Evolutionary conservation across 2,888 invertebrate species (phyloP).

Genomic region (Noctua janthe): DNA sequence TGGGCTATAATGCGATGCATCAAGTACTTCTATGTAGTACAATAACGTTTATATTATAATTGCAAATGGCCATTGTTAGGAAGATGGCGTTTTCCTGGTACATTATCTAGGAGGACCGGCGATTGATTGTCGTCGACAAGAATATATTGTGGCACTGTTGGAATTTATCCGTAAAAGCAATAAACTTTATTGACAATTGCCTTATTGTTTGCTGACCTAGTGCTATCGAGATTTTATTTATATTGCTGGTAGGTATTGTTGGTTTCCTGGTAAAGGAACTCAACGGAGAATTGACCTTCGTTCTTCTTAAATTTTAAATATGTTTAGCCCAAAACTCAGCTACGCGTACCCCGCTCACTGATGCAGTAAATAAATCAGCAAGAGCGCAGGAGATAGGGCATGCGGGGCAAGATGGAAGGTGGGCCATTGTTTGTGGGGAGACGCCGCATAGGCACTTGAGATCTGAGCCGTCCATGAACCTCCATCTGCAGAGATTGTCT

Average conservation of each 20-base stretch:
- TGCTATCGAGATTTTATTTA: slow-evolving; percentile 21
- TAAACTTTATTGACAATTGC: slow-evolving; percentile 21
- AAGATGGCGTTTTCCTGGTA: slow-evolving; percentile 60
- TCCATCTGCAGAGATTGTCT: too few species aligned
- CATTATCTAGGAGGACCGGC: slow-evolving; percentile 43
- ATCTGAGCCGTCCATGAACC: too few species aligned
- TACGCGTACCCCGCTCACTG: too few species aligned
- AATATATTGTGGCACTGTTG: slow-evolving; percentile 50
- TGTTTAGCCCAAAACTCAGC: too few species aligned
- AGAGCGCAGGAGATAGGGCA: too few species aligned
- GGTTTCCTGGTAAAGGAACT: neutral
- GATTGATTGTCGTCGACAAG: slow-evolving; percentile 56
- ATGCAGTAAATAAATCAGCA: too few species aligned
- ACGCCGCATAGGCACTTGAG: too few species aligned
- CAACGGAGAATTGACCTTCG: too few species aligned
- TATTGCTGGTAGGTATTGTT: neutral
- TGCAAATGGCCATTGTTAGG: slow-evolving; percentile 73
- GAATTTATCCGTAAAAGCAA: slow-evolving; percentile 25
- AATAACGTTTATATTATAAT: slow-evolving; percentile 75
- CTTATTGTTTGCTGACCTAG: slow-evolving; percentile 19
- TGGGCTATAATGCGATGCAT: slow-evolving; percentile 70
- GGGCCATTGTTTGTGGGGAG: too few species aligned
- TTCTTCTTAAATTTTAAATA: too few species aligned
- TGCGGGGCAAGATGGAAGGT: too few species aligned
- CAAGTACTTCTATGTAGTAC: slow-evolving; percentile 68